Evolutionary conservation across 2,888 invertebrate species (phyloP).

Genomic region (Melipona beecheii): DNA sequence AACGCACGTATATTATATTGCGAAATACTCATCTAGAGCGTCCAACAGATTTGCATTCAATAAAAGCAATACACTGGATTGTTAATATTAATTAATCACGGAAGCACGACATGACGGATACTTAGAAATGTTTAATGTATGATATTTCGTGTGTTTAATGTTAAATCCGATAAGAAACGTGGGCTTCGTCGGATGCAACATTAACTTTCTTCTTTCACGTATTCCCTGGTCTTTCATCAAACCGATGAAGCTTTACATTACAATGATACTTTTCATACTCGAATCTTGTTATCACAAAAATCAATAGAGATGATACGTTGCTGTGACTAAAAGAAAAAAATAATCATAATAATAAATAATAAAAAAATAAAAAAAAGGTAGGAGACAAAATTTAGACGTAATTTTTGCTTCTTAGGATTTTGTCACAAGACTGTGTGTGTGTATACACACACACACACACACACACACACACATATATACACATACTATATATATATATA

Average conservation of each 20-base stretch:
- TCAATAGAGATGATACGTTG: conserved; percentile 37
- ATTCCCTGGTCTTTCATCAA: conserved; percentile 1
- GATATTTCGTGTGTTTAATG: not conserved
- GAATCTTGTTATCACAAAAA: conserved; percentile 25
- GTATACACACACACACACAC: no score
- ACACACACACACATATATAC: no score
- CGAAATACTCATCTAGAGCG: conserved; percentile 17
- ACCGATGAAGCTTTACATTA: not conserved
- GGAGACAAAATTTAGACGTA: not conserved
- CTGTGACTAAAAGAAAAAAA: conserved; percentile 12
- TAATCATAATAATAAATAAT: not conserved
- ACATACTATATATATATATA: not conserved
- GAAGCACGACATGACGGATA: conserved; percentile 40
- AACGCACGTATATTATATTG: conserved; percentile 19
- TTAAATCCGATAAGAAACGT: conserved; percentile 19
- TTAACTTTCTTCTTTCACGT: not conserved
- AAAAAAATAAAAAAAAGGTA: not conserved
- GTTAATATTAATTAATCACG: conserved; percentile 55
- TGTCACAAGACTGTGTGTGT: conserved; percentile 33
- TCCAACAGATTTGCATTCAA: conserved; percentile 19
- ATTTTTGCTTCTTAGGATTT: conserved; percentile 26
- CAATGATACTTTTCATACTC: conserved; percentile 21
- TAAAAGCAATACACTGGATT: conserved; percentile 55
- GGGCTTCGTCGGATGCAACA: conserved; percentile 27
- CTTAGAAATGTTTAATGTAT: conserved; percentile 5